phyloP scores from a whole-genome alignment of 2,888 invertebrate genomes.

The Pyrochroa serraticornis region DNA sequence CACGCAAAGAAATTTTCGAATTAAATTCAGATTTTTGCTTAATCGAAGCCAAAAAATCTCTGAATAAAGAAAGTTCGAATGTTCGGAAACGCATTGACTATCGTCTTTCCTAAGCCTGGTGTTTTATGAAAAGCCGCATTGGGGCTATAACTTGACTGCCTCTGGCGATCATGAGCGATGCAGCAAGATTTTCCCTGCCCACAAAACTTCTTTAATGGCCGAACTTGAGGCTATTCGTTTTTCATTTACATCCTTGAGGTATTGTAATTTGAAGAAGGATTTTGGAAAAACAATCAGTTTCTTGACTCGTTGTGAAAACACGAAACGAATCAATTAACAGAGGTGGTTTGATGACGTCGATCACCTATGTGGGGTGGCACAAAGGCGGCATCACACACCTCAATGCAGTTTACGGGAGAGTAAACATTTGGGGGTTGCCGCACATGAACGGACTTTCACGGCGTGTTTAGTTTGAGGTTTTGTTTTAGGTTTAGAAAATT shows the following conservation, averaged over 20 bases:
- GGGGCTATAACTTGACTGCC: constrained; percentile 29
- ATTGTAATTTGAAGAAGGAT: not conserved
- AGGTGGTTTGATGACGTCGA: no score
- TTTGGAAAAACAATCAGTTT: not conserved
- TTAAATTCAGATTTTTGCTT: no score
- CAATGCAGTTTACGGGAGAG: not conserved
- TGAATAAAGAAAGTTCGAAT: no score
- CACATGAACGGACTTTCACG: not conserved
- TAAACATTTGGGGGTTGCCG: not conserved
- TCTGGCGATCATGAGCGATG: constrained; percentile 5
- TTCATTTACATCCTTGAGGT: constrained; percentile 11
- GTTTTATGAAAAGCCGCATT: constrained; percentile 32
- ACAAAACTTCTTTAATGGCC: constrained; percentile 23
- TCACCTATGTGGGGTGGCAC: no score
- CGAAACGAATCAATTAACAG: not conserved
- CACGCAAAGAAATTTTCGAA: no score
- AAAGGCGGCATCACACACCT: not conserved
- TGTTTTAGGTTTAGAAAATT: not conserved
- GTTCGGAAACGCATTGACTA: not conserved
- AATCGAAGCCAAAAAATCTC: no score
- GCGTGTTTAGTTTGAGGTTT: not conserved
- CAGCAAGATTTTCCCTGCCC: constrained; percentile 7
- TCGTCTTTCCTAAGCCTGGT: constrained; percentile 21
- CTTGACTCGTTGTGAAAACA: not conserved
- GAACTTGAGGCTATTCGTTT: constrained; percentile 9